phyloP scores from a whole-genome alignment of 2,797 vertebrate species.

The Pitangus sulphuratus region DNA sequence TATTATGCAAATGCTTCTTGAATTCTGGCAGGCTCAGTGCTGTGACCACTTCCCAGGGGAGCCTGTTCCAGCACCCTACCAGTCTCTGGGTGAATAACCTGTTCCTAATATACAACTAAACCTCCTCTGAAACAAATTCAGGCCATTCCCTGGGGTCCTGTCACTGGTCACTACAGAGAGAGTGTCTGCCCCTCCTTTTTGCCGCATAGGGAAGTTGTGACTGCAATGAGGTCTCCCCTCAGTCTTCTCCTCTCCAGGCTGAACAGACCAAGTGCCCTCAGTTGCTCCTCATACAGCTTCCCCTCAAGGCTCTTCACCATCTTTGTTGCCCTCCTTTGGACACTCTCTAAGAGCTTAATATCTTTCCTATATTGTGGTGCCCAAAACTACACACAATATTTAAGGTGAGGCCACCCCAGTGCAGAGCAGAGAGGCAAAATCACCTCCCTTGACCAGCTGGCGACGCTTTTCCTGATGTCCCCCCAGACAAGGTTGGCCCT shows the following conservation, averaged over 20 bases:
- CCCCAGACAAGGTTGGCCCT: neutral
- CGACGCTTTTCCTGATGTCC: neutral
- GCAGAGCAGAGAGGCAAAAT: neutral
- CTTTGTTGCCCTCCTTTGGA: neutral
- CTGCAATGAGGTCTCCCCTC: neutral
- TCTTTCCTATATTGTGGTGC: too few relatives aligned
- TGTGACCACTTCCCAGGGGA: neutral
- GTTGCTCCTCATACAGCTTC: fast-evolving
- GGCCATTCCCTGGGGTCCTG: neutral
- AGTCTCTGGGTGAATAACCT: neutral
- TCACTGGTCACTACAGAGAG: neutral
- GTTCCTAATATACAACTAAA: neutral
- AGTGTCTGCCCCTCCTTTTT: neutral
- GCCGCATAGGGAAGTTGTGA: neutral
- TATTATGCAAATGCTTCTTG: neutral
- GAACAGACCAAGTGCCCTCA: neutral
- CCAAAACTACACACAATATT: too few relatives aligned
- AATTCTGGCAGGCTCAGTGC: neutral
- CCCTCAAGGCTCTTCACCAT: neutral
- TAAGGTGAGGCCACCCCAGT: neutral
- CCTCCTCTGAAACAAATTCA: neutral
- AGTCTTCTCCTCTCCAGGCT: neutral
- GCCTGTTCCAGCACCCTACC: neutral
- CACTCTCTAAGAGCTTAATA: neutral
- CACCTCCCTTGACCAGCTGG: neutral